Evolutionary conservation across 2,888 invertebrate species (phyloP).

Genomic region (Prostheceraeus crozeri): DNA sequence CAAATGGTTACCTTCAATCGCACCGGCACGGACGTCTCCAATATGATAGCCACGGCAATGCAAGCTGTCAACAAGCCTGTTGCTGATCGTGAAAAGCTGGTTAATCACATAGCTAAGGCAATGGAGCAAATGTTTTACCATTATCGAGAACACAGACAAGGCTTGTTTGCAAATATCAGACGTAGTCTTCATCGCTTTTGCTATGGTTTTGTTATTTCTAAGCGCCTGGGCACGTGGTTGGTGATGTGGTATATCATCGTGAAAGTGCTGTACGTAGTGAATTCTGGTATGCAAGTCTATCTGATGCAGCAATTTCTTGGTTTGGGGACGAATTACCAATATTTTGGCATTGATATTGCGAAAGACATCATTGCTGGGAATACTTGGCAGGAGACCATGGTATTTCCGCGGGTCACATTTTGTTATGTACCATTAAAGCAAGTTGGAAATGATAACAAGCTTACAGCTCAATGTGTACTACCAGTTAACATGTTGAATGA

Average conservation of each 20-base stretch:
- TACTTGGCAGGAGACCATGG: background rate
- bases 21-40: slow-evolving; percentile 13
- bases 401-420: background rate
- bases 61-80: background rate
- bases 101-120: slow-evolving; percentile 17
- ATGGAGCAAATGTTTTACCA: slow-evolving; percentile 33
- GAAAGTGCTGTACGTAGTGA: background rate
- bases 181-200: background rate
- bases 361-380: background rate
- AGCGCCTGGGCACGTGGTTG: background rate
- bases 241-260: background rate
- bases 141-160: slow-evolving; percentile 18
- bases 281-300: background rate
- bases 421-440: background rate
- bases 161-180: background rate
- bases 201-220: background rate
- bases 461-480: slow-evolving; percentile 31
- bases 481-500: slow-evolving; percentile 36
- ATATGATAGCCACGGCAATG: slow-evolving; percentile 1
- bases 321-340: background rate
- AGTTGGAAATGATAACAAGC: background rate
- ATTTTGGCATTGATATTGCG: slow-evolving; percentile 1
- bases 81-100: slow-evolving; percentile 33
- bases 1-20: slow-evolving; percentile 15
- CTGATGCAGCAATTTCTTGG: background rate